Percentiles rank a stretch among this genome's conserved stretches.
These are phyloP conservation scores for Cerastis rubricosa DNA, from an alignment of 2,888 invertebrate genomes.

Conservation along the genomic window DNA sequence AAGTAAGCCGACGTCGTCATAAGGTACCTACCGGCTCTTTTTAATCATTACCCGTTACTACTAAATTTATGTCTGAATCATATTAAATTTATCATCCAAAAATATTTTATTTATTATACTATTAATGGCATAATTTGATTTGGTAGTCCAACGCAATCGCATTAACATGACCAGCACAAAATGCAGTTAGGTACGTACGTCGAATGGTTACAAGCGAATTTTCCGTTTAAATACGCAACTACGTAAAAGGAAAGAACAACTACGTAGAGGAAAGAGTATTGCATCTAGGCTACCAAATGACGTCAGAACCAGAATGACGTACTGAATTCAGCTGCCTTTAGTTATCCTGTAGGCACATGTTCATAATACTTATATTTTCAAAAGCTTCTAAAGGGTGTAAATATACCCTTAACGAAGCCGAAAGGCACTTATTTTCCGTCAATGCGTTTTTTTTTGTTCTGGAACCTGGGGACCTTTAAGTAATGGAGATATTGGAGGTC, in stretches of 20 bases:
- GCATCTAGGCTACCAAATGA: constrained; percentile 3
- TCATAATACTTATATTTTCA: neutral
- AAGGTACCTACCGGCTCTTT: too few relatives aligned
- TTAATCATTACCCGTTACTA: neutral
- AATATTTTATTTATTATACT: too few relatives aligned
- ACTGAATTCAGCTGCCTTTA: neutral
- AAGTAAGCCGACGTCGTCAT: constrained; percentile 24
- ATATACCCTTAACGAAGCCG: too few relatives aligned
- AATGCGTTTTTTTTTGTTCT: too few relatives aligned
- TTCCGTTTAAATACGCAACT: neutral
- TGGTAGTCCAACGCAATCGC: neutral
- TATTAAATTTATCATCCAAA: neutral
- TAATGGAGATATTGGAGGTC: too few relatives aligned
- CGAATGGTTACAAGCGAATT: neutral
- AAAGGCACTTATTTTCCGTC: too few relatives aligned
- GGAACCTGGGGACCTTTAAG: too few relatives aligned
- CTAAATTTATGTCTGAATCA: neutral
- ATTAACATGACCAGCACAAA: neutral
- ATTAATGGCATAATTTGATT: neutral
- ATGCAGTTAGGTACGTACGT: neutral
- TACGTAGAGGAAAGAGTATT: constrained; percentile 19
- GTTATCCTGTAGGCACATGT: neutral
- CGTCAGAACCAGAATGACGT: constrained; percentile 26
- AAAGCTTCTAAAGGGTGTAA: neutral
- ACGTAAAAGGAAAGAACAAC: constrained; percentile 24